A percentile compares a stretch with the other conserved stretches of the same genome.
These are phyloP conservation scores for Sus cebifrons DNA, from an alignment of 2,797 vertebrate species.

Conservation along the genomic window DNA sequence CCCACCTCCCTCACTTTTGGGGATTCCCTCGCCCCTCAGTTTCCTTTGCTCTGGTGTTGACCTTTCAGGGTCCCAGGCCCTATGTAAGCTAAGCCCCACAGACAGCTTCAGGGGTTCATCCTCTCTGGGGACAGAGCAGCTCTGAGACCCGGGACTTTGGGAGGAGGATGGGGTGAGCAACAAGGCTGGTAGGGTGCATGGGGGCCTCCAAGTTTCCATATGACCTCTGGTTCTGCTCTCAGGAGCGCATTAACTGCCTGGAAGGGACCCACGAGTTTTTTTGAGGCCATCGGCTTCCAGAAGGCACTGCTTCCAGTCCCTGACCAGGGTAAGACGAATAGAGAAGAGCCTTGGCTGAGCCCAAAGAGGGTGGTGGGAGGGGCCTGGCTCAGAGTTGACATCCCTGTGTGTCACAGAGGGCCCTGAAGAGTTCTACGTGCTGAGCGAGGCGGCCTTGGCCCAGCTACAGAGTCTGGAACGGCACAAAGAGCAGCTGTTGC, in stretches of 20 bases:
- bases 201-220: background rate
- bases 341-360: background rate
- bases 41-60: background rate
- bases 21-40: accelerated
- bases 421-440: constrained; percentile 94
- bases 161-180: background rate
- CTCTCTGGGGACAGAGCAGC: accelerated
- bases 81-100: background rate
- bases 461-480: constrained; percentile 91
- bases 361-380: accelerated
- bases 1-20: background rate
- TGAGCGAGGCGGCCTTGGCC: constrained; percentile 91
- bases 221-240: background rate
- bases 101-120: accelerated
- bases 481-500: constrained; percentile 92
- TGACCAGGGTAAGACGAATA: constrained; percentile 92
- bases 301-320: constrained; percentile 91
- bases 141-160: background rate
- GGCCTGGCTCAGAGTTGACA: accelerated
- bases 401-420: constrained; percentile 81
- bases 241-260: constrained; percentile 95
- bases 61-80: accelerated
- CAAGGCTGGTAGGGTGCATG: background rate
- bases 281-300: constrained; percentile 95
- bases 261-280: constrained; percentile 95